Base-by-base conservation (phyloP, 2,888 invertebrate genomes). In the Scaptomyza cyrtandrae region DNA sequence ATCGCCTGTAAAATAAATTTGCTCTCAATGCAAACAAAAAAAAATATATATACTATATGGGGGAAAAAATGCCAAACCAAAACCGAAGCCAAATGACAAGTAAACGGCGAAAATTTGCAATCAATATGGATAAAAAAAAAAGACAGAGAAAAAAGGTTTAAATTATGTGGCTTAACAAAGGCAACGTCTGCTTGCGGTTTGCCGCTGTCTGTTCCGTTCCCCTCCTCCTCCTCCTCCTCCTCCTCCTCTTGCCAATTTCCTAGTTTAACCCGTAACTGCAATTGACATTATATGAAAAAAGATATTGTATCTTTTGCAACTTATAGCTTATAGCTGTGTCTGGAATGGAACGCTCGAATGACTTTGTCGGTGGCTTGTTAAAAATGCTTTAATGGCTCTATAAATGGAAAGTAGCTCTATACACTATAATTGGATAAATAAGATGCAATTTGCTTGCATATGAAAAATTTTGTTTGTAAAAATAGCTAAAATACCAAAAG, bases 81-180 rank as follows among this genome's bases (percentile, higher is more conserved):
- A 49, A 16, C 63, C 70, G 48, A 43, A 60, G 55, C 45, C 49
- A 64, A 69, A 67, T 67, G 72, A 77, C 64, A 77, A 77, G 69
- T 52, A 66, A 60, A 59, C 50, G 70, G 56, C 59, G 65, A 76
- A 74, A 75, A 70, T 71, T 62, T 84, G 87, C 75, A 81, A 80
- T 86, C 78, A 75, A 86, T 87, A 87, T 56, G 66, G 59, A 55
- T n/a, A 44, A 31, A 46, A 69, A 63, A n/a, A 19, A 19, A n/a
- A 37, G 7, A 24, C 14, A 13, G 4, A 24, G 5, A 11, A 60
- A 73, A 71, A 62, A 56, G 57, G 62, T 60, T 77, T 71, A 75
- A 71, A 64, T 66, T 49, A 69, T 58, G 59, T 45, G 63, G 45
- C 16, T 48, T 49, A 66, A 71, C 71, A 77, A 71, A 50, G 63